Percentiles rank a stretch among this genome's conserved stretches.
Evolutionary conservation across 2,797 vertebrate species (phyloP).

Genomic region (Coranthus polyacanthus): DNA sequence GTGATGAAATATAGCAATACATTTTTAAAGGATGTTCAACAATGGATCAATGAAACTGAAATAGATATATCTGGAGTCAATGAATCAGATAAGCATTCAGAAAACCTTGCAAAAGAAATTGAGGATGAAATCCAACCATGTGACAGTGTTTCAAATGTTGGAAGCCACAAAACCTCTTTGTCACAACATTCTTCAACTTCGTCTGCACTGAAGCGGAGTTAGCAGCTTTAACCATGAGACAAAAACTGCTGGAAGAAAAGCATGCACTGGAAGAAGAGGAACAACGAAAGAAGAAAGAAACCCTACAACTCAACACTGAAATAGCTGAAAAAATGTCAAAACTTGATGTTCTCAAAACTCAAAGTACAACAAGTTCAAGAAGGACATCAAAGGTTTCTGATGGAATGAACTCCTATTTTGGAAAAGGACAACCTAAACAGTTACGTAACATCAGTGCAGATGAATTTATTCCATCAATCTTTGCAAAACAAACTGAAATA

Average conservation of each 20-base stretch:
- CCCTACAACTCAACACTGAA: background rate
- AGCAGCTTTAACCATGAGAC: background rate
- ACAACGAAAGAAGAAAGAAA: background rate
- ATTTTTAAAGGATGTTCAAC: constrained; percentile 18
- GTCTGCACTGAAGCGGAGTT: constrained; percentile 11
- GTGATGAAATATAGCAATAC: constrained; percentile 10
- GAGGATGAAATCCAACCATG: constrained; percentile 7
- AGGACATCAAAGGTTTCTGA: background rate
- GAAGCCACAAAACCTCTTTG: background rate
- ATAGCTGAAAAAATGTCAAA: background rate
- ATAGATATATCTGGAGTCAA: background rate
- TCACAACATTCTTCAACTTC: background rate
- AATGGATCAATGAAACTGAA: constrained; percentile 7
- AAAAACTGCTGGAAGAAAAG: background rate
- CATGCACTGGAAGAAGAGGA: background rate
- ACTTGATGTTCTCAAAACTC: background rate
- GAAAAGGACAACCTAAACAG: constrained; percentile 1
- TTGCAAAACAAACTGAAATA: background rate
- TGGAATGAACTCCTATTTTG: constrained; percentile 28
- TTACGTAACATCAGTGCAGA: background rate
- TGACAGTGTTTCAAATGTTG: constrained; percentile 23
- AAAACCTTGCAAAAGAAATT: constrained; percentile 7
- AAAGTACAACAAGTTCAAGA: background rate
- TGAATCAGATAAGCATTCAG: too few species aligned
- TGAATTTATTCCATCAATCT: background rate